These are phyloP conservation scores for Tribolium freemani DNA, from an alignment of 2,888 invertebrate genomes.

Conservation along the genomic window DNA sequence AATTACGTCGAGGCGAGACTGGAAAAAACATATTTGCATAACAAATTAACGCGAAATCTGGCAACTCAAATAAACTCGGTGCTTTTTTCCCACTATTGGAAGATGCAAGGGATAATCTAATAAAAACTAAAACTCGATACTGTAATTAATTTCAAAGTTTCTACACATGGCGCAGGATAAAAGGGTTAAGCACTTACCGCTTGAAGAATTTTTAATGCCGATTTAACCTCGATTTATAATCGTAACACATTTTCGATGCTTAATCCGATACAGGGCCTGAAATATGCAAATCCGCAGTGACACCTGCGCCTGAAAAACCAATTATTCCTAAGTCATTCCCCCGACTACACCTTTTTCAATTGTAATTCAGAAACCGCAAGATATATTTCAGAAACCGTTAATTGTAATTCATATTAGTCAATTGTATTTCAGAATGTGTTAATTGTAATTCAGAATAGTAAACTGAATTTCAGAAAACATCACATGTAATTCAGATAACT, in stretches of 20 bases:
- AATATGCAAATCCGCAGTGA: constrained; percentile 28
- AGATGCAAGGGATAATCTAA: constrained; percentile 29
- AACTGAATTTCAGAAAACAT: no score
- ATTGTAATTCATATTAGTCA: no score
- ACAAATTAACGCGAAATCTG: constrained; percentile 33
- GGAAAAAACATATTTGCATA: constrained; percentile 38
- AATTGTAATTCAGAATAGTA: no score
- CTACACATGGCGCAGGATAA: constrained; percentile 40
- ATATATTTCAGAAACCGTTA: no score
- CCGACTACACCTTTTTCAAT: no score
- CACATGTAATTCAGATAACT: no score
- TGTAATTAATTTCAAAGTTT: constrained; percentile 44
- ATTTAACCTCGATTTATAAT: constrained; percentile 40
- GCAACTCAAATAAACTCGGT: constrained; percentile 8
- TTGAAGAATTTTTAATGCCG: constrained; percentile 42
- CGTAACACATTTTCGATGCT: background rate
- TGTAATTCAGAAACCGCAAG: no score
- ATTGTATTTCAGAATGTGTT: no score
- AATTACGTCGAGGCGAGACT: constrained; percentile 29
- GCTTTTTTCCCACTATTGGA: constrained; percentile 17
- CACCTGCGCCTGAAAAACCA: constrained; percentile 36
- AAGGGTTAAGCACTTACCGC: constrained; percentile 40
- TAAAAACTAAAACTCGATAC: constrained; percentile 42
- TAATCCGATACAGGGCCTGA: constrained; percentile 3
- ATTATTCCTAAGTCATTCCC: constrained; percentile 34